Conservation (phyloP, 2,888 invertebrate genomes). For the Cistogaster globosa region DNA sequence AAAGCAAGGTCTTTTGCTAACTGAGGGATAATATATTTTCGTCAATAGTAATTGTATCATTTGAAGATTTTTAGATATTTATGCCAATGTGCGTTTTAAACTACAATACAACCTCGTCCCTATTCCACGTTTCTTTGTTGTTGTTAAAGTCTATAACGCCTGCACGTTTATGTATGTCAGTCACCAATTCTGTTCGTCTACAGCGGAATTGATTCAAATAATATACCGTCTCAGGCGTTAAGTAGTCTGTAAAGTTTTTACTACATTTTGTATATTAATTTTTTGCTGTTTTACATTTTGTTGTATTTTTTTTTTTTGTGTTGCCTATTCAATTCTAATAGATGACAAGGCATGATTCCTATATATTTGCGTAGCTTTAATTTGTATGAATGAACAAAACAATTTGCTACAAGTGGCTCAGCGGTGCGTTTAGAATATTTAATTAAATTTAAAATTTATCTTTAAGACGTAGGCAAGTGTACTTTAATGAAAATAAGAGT, state of each 20-base stretch:
- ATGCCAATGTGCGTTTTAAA: not conserved
- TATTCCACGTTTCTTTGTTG: not conserved
- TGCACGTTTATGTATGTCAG: conserved; percentile 65
- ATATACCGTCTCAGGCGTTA: conserved; percentile 69
- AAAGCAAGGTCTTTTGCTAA: no score
- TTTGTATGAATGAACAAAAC: conserved; percentile 52
- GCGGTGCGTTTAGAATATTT: conserved; percentile 71
- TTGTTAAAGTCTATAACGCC: conserved; percentile 23
- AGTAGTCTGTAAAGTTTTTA: conserved; percentile 70
- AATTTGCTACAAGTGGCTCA: conserved; percentile 72
- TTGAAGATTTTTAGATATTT: no score
- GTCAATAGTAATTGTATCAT: no score
- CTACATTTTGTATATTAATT: conserved; percentile 42
- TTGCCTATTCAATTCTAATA: conserved; percentile 45
- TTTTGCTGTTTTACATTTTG: conserved; percentile 17
- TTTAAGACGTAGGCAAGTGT: conserved; percentile 2
- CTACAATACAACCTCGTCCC: not conserved
- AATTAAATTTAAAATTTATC: conserved; percentile 67
- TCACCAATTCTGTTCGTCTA: conserved; percentile 60
- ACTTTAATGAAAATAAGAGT: not conserved
- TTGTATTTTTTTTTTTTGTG: conserved; percentile 3
- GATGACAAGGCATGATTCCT: conserved; percentile 61
- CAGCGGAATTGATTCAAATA: conserved; percentile 67
- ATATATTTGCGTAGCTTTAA: conserved; percentile 56
- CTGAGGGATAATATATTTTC: no score